Conservation (phyloP, 1,140 invertebrate species). For the Zelostemma sp. region DNA sequence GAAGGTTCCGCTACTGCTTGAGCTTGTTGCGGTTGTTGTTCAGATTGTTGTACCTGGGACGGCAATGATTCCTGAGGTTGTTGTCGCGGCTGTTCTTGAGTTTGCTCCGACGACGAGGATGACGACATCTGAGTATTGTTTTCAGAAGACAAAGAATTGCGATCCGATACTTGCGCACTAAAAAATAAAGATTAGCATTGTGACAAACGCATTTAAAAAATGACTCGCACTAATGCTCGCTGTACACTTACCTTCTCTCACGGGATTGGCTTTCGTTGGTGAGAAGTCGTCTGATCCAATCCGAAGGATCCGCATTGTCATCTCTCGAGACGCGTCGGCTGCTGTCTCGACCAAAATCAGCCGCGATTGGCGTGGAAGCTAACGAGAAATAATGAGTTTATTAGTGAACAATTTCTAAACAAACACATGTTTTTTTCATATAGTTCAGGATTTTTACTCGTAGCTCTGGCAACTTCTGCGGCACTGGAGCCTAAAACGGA, state of each 20-base stretch:
- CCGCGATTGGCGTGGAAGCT: slow-evolving; percentile 38
- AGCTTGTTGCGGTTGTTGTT: slow-evolving; percentile 25
- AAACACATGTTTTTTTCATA: no score
- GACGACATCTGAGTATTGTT: slow-evolving; percentile 42
- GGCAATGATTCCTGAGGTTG: slow-evolving; percentile 1
- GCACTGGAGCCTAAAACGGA: slow-evolving; percentile 58
- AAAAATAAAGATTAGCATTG: slow-evolving; percentile 15
- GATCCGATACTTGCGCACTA: slow-evolving; percentile 59
- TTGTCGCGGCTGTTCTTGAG: slow-evolving; percentile 22
- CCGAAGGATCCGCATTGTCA: slow-evolving; percentile 56
- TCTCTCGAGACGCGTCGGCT: slow-evolving; percentile 55
- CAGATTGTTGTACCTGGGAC: slow-evolving; percentile 18
- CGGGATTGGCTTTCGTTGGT: slow-evolving; percentile 57
- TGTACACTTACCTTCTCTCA: slow-evolving; percentile 56
- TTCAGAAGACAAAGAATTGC: slow-evolving; percentile 51
- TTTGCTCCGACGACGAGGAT: slow-evolving; percentile 47
- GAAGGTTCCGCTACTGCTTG: slow-evolving; percentile 17
- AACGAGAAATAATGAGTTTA: no score
- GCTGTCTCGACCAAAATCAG: slow-evolving; percentile 57
- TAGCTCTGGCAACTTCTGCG: slow-evolving; percentile 49
- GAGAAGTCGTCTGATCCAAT: slow-evolving; percentile 64
- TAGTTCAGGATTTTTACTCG: no score
- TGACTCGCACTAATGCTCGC: no score
- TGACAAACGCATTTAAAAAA: no score
- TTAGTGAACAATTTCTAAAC: no score